Evolutionary conservation across 2,797 vertebrate species (phyloP).

Genomic region (Astyanax mexicanus): DNA sequence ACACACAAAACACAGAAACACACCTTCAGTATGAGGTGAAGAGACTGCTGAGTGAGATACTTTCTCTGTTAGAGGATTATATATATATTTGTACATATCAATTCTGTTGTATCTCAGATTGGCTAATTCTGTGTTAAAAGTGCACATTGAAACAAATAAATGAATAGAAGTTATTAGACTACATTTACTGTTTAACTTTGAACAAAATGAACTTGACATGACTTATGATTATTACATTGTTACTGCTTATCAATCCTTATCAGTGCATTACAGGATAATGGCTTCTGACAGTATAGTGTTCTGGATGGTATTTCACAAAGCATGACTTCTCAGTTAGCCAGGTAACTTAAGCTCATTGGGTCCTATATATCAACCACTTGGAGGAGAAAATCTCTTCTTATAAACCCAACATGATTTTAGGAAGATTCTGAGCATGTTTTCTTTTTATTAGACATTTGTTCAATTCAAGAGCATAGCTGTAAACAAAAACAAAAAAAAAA

Average conservation of each 20-base stretch:
- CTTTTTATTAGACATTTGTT: no score
- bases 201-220: no score
- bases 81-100: no score
- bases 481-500: no score
- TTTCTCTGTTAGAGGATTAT: neutral
- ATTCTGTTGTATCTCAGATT: neutral
- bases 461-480: no score
- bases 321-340: no score
- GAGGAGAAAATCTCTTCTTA: no score
- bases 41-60: neutral
- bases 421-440: no score
- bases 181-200: neutral
- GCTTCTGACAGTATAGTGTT: neutral
- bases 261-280: neutral
- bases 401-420: no score
- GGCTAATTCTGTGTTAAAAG: neutral
- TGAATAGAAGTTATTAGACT: neutral
- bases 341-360: no score
- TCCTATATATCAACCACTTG: no score
- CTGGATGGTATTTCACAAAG: neutral
- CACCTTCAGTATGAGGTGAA: slow-evolving; percentile 63
- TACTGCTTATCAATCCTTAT: neutral
- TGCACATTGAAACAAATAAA: neutral
- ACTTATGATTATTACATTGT: no score
- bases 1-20: slow-evolving; percentile 74